A percentile compares a stretch with the other conserved stretches of the same genome.
These are phyloP conservation scores for Kryptopterus vitreolus DNA, from an alignment of 2,797 vertebrate genomes.

Conservation along the genomic window DNA sequence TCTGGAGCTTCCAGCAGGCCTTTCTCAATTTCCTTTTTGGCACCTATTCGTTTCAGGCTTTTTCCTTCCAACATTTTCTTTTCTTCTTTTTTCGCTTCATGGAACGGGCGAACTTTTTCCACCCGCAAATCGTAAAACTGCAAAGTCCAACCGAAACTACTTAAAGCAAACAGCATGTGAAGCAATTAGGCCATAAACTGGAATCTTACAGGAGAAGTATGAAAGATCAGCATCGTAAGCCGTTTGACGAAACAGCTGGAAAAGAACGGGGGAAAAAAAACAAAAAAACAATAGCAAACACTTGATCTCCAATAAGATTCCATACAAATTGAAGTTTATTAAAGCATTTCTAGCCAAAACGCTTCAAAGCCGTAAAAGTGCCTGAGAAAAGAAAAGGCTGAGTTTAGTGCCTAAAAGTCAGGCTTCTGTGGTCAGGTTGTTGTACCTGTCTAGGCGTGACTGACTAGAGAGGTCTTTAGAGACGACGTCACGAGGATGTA, in stretches of 20 bases:
- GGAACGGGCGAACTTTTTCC: not conserved
- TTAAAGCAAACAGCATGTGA: conserved; percentile 33
- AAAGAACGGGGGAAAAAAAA: conserved; percentile 20
- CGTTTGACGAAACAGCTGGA: conserved; percentile 38
- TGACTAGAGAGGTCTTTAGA: conserved; percentile 1
- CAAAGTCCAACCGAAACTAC: conserved; percentile 47
- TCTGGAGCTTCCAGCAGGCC: conserved; percentile 1
- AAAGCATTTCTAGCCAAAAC: conserved; percentile 56
- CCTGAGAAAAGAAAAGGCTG: conserved; percentile 24
- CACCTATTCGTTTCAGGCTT: too few species aligned
- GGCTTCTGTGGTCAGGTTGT: conserved; percentile 11
- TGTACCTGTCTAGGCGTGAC: conserved; percentile 33
- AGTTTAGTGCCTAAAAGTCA: conserved; percentile 9
- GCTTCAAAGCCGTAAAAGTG: not conserved
- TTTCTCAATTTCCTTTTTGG: conserved; percentile 7
- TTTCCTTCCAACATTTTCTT: conserved; percentile 15
- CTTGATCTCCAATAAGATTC: conserved; percentile 54
- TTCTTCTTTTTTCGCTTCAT: too few species aligned
- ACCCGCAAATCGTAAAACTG: conserved; percentile 25
- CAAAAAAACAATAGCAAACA: not conserved
- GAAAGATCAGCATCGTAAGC: not conserved
- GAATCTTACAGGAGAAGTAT: conserved; percentile 12
- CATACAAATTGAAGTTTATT: conserved; percentile 65
- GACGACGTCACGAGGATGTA: conserved; percentile 3
- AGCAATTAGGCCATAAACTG: conserved; percentile 37